Conservation (phyloP, 2,888 invertebrate species). For the Trileptium ribeirensis region DNA sequence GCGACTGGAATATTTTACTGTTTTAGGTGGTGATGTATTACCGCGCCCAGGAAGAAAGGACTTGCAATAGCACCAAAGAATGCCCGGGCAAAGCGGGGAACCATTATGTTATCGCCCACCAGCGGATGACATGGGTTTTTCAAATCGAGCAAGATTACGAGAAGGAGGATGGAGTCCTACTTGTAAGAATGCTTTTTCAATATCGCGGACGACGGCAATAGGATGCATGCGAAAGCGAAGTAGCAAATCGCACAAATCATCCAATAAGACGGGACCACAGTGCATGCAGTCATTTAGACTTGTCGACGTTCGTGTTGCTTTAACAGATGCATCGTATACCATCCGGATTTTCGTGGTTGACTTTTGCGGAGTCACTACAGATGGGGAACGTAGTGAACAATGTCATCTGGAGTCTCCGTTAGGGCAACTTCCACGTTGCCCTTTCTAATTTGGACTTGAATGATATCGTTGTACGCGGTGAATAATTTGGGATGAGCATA, state of each 20-base stretch:
- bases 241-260: constrained; percentile 26
- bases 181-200: constrained; percentile 30
- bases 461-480: constrained; percentile 18
- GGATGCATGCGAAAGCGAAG: constrained; percentile 29
- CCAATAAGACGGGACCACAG: constrained; percentile 28
- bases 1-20: neutral
- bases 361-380: constrained; percentile 30
- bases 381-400: constrained; percentile 33
- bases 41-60: constrained; percentile 24
- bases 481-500: constrained; percentile 1
- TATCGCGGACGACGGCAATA: constrained; percentile 29
- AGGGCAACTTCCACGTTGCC: constrained; percentile 19
- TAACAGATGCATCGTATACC: constrained; percentile 38
- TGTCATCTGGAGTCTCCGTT: neutral
- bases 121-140: neutral
- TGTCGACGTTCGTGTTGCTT: constrained; percentile 13
- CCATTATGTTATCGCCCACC: neutral
- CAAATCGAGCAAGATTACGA: constrained; percentile 29
- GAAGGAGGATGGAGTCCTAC: neutral
- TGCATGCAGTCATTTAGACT: constrained; percentile 34
- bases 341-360: constrained; percentile 35
- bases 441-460: constrained; percentile 18
- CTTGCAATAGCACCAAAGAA: neutral
- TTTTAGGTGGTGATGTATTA: constrained; percentile 10
- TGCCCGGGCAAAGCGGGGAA: neutral